These are phyloP conservation scores for Platalea minor DNA, from an alignment of 2,797 vertebrate genomes.

Conservation along the genomic window DNA sequence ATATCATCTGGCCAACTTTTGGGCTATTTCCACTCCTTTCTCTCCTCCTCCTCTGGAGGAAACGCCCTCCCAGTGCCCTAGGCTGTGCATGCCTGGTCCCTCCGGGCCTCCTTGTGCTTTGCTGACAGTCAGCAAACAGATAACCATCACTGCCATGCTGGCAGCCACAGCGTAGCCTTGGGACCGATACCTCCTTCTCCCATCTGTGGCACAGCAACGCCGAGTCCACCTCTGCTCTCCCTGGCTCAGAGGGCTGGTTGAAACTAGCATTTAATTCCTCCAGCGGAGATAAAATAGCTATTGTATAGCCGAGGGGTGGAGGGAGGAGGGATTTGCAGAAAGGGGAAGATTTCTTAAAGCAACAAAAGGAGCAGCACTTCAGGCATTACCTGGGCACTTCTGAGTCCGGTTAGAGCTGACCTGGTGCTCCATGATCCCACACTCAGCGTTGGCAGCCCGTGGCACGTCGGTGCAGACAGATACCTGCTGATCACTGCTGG, in stretches of 20 bases:
- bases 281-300: background rate
- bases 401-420: background rate
- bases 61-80: background rate
- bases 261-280: constrained; percentile 3
- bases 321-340: background rate
- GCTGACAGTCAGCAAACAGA: background rate
- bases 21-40: background rate
- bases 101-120: background rate
- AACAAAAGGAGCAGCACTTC: background rate
- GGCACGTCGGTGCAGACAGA: background rate
- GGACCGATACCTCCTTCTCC: background rate
- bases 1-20: background rate
- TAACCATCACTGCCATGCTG: background rate
- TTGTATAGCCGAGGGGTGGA: background rate
- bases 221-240: background rate
- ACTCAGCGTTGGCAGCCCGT: background rate
- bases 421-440: background rate
- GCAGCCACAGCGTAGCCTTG: background rate
- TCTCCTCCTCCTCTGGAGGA: background rate
- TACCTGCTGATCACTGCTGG: background rate
- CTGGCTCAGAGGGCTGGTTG: background rate
- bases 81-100: fast-evolving
- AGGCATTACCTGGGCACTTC: background rate
- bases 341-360: background rate
- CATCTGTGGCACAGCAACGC: fast-evolving